Evolutionary conservation across 2,797 vertebrate species (phyloP), one percentile per base, ranked within the genome.

Genomic region (Sebastes taczanowskii): DNA sequence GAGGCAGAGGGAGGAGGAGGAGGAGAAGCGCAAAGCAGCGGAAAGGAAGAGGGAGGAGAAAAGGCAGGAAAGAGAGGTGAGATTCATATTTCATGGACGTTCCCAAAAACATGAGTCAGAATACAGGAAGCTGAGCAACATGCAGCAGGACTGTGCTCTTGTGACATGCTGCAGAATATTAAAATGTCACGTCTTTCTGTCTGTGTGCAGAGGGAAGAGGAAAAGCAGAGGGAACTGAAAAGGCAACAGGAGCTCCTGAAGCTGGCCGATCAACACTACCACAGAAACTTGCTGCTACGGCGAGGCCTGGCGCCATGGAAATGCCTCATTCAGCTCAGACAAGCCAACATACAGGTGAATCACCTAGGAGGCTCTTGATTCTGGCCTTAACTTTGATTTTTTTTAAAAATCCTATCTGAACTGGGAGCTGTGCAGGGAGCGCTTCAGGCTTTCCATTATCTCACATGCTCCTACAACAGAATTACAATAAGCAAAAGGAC

Each of bases 251-350:
- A 97, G 86, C 90, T 97, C 30, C 90, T 93, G 77, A 92, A 88
- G 82, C 74, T 89, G 83, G 97, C 97, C 77, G 81, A 61, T 82
- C 94, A 95, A 25, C 97, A 99, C 88, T 95, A 97, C 87, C 81
- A 92, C 80, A 95, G 74, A 20, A 86, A 88, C 30, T 83, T 98
- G 84, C 91, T 99, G 83, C 94, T 89, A 72, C 91, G 81, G 13
- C 86, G 90, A 82, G 98, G 97, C 66, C 91, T 99, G 74, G 89
- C 89, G 2, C 98, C 97, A 64, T 99, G 98, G 98, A 97, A 95
- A 94, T 95, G 71, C 78, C 88, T 99, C 55, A 89, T 95, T 86
- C 88, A 94, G 68, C 92, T 95, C 87, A 93, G 86, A 89, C 90
- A 87, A 73, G 83, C 91, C 88, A 95, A 95, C 53, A 46, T 83